Percentiles rank a stretch among this genome's conserved stretches.
phyloP scores from a whole-genome alignment of 2,797 vertebrate genomes.

The Eulemur coronatus region DNA sequence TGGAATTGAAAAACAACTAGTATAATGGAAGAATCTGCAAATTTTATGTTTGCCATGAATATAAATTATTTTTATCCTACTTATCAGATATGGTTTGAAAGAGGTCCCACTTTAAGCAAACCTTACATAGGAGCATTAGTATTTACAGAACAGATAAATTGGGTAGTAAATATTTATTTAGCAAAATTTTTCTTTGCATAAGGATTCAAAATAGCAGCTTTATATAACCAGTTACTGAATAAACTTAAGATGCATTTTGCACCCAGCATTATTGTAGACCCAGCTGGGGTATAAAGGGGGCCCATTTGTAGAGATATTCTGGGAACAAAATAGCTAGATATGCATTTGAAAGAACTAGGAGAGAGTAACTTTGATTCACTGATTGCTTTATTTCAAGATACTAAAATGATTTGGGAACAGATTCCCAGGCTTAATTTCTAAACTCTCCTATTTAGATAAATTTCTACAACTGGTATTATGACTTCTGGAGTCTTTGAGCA shows the following conservation, averaged over 20 bases:
- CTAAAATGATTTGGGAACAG: neutral
- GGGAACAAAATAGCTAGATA: neutral
- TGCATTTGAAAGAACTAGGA: neutral
- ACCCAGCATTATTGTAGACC: neutral
- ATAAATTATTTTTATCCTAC: neutral
- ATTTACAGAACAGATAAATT: constrained; percentile 40
- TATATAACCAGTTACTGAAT: constrained; percentile 3
- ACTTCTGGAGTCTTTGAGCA: neutral
- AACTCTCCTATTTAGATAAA: neutral
- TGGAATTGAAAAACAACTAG: neutral
- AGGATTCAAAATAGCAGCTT: constrained; percentile 12
- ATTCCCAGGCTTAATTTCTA: neutral
- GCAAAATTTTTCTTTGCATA: constrained; percentile 46
- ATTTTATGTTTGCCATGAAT: neutral
- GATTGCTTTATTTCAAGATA: neutral
- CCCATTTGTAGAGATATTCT: neutral
- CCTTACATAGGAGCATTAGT: neutral
- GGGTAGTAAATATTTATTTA: constrained; percentile 54
- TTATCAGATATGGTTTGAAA: neutral
- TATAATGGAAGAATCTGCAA: neutral
- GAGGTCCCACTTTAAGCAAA: neutral
- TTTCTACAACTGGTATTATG: neutral
- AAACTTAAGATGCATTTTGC: neutral
- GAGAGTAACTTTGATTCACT: neutral
- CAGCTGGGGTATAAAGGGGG: neutral